Conservation (phyloP, 2,113 vertebrate genomes). For the Gasterosteus nipponicus region DNA sequence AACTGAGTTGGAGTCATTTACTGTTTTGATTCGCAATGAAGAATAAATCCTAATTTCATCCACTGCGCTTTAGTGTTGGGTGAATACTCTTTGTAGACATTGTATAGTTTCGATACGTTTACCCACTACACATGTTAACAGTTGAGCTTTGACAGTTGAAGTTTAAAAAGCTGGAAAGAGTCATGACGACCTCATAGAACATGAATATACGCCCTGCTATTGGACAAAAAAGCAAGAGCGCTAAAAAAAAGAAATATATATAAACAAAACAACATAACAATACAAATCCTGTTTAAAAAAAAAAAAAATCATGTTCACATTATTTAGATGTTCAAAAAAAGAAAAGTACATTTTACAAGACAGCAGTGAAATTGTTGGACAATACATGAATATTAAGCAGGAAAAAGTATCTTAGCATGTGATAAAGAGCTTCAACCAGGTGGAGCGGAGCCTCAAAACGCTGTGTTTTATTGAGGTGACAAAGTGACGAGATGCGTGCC, state of each 20-base stretch:
- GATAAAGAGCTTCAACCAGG: conserved; percentile 32
- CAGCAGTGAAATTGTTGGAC: conserved; percentile 73
- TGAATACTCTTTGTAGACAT: conserved; percentile 48
- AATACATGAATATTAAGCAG: conserved; percentile 65
- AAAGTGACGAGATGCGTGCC: conserved; percentile 70
- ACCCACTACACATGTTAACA: conserved; percentile 41
- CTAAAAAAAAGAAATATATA: conserved; percentile 66
- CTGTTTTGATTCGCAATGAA: conserved; percentile 17
- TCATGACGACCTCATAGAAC: conserved; percentile 26
- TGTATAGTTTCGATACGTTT: conserved; percentile 80
- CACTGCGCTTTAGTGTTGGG: conserved; percentile 22
- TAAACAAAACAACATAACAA: conserved; percentile 81
- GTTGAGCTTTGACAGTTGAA: conserved; percentile 43
- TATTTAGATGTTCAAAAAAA: conserved; percentile 74
- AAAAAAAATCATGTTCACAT: conserved; percentile 84
- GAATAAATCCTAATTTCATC: conserved; percentile 10
- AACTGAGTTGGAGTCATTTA: conserved; percentile 1
- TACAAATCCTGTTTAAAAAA: conserved; percentile 81
- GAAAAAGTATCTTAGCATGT: conserved; percentile 61
- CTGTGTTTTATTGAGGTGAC: conserved; percentile 52
- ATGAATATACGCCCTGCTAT: conserved; percentile 44
- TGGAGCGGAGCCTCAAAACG: conserved; percentile 43
- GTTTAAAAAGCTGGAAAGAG: conserved; percentile 52
- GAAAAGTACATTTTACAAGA: conserved; percentile 73
- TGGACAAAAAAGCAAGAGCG: conserved; percentile 47